phyloP scores from a whole-genome alignment of 2,113 vertebrate species.

The Equus quagga region DNA sequence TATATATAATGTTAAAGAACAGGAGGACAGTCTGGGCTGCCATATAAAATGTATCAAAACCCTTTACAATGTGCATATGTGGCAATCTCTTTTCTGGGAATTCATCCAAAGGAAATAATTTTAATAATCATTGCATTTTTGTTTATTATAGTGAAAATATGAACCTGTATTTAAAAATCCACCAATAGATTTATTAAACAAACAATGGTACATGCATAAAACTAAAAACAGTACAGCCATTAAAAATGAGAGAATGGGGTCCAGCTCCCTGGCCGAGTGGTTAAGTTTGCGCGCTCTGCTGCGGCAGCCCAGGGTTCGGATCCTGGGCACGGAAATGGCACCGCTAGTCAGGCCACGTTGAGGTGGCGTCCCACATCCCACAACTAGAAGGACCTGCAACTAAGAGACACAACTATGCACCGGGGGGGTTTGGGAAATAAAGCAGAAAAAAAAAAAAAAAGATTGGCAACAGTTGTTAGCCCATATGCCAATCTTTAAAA shows the following conservation, averaged over 20 bases:
- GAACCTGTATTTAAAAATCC: background rate
- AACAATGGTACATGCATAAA: background rate
- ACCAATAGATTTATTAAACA: background rate
- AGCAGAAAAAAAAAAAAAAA: too few species aligned
- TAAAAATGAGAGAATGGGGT: background rate
- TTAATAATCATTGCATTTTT: background rate
- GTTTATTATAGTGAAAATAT: background rate
- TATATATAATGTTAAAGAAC: background rate
- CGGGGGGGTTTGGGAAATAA: too few species aligned
- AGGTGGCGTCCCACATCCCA: too few species aligned
- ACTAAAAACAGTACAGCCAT: background rate
- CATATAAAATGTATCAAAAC: background rate
- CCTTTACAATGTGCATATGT: background rate
- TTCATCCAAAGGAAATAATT: background rate
- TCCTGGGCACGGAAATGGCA: too few species aligned
- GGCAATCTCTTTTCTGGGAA: background rate
- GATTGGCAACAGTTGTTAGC: too few species aligned
- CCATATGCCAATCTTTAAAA: too few species aligned
- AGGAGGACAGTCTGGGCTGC: background rate
- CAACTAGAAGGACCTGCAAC: too few species aligned
- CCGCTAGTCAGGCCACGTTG: too few species aligned
- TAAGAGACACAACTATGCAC: too few species aligned
- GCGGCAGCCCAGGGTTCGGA: too few species aligned
- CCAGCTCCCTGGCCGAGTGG: too few species aligned
- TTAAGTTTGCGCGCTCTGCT: too few species aligned